Conservation (phyloP, 2,888 invertebrate genomes). For the Auanema sp. region DNA sequence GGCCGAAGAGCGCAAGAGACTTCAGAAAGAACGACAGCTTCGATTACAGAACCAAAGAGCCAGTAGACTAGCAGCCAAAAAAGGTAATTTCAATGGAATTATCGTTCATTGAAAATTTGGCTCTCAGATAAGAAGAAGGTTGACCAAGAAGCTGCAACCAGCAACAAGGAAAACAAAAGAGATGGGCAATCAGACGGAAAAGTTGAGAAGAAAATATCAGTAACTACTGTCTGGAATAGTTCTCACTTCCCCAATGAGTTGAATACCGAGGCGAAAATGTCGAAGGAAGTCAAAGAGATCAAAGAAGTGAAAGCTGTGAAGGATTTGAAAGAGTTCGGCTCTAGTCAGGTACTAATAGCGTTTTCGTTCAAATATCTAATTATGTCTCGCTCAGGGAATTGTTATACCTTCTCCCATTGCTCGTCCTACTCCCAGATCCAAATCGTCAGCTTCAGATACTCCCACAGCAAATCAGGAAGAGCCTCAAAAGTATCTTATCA, state of each 20-base stretch:
- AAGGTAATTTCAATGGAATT: constrained; percentile 1
- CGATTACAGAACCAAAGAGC: constrained; percentile 15
- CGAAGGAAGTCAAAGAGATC: constrained; percentile 6
- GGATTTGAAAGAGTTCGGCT: background rate
- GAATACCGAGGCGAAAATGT: constrained; percentile 3
- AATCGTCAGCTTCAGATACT: constrained; percentile 5
- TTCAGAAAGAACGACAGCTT: constrained; percentile 16
- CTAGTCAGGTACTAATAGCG: background rate
- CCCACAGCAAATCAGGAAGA: constrained; percentile 13
- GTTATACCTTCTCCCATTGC: constrained; percentile 51
- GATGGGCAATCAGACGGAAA: background rate
- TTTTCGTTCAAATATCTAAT: background rate
- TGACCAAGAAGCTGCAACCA: constrained; percentile 13
- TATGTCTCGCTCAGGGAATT: constrained; percentile 8
- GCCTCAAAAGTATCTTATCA: constrained; percentile 3
- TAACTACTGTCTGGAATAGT: constrained; percentile 46
- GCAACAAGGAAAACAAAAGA: constrained; percentile 14
- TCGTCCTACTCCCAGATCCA: constrained; percentile 35
- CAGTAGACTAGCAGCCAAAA: constrained; percentile 10
- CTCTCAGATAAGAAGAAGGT: constrained; percentile 12
- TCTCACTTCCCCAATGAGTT: constrained; percentile 15
- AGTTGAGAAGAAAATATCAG: constrained; percentile 10
- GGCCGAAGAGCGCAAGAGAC: constrained; percentile 14
- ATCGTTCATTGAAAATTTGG: too few species aligned
- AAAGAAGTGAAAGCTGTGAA: constrained; percentile 3